Conservation (phyloP, 2,113 vertebrate genomes). For the Colaptes auratus region DNA sequence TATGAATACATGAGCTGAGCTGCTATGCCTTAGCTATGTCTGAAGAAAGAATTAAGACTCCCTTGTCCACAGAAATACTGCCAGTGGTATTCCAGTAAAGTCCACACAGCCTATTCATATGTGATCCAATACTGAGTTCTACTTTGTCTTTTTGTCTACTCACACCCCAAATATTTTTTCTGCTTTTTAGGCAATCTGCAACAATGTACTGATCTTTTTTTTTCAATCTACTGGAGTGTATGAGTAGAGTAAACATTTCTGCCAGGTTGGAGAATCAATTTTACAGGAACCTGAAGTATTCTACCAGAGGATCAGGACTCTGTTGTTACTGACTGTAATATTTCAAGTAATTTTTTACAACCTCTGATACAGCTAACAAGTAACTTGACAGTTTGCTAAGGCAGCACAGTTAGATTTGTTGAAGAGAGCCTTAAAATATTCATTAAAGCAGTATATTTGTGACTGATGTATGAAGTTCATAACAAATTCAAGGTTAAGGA, state of each 20-base stretch:
- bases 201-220: not conserved
- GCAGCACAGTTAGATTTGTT: not conserved
- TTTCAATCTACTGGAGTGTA: not conserved
- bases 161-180: not conserved
- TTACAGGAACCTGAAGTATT: not conserved
- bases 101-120: not conserved
- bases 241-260: not conserved
- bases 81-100: not conserved
- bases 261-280: not conserved
- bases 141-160: not conserved
- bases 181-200: not conserved
- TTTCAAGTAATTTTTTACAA: conserved; percentile 36
- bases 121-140: not conserved
- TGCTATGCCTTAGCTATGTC: not conserved
- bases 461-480: conserved; percentile 22
- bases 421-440: conserved; percentile 57
- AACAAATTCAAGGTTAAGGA: conserved; percentile 42
- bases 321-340: not conserved
- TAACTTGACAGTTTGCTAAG: conserved; percentile 8
- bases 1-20: not conserved
- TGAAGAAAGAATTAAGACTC: not conserved
- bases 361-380: not conserved
- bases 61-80: not conserved
- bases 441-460: conserved; percentile 20
- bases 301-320: not conserved